A percentile compares a stretch with the other conserved stretches of the same genome.
phyloP scores from a whole-genome alignment of 64 coral and sea anemone species.

The Platygyra sinensis region DNA sequence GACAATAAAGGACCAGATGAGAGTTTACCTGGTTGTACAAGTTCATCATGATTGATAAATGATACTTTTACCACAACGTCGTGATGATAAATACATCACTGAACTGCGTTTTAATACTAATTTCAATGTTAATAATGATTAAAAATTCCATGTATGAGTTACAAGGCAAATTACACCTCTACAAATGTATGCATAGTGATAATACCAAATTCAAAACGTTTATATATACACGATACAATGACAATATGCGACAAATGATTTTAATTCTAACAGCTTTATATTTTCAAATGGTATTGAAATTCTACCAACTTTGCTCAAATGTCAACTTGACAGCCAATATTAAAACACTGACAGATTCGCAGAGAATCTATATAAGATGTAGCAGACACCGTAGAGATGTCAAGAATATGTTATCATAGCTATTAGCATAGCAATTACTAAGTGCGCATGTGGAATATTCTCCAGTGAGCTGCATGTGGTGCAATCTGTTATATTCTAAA shows the following conservation, averaged over 20 bases:
- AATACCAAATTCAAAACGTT: background rate
- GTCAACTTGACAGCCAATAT: background rate
- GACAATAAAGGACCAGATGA: no score
- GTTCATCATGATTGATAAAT: no score
- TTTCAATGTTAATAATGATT: no score
- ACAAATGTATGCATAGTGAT: constrained; percentile 3
- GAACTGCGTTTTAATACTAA: no score
- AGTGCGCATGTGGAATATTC: background rate
- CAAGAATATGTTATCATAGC: background rate
- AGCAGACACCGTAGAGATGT: background rate
- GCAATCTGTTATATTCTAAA: background rate
- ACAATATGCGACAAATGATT: background rate
- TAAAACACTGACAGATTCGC: background rate
- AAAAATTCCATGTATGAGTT: background rate
- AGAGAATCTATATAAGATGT: constrained; percentile 8
- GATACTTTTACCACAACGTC: no score
- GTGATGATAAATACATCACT: no score
- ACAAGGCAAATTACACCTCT: background rate
- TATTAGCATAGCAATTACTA: constrained; percentile 5
- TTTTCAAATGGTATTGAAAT: background rate
- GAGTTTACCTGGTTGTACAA: no score
- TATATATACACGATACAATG: background rate
- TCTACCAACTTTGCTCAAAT: background rate
- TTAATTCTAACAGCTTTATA: background rate
- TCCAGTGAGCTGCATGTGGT: background rate